phyloP scores from a whole-genome alignment of 2,797 vertebrate genomes.

The Rhinella marina region DNA sequence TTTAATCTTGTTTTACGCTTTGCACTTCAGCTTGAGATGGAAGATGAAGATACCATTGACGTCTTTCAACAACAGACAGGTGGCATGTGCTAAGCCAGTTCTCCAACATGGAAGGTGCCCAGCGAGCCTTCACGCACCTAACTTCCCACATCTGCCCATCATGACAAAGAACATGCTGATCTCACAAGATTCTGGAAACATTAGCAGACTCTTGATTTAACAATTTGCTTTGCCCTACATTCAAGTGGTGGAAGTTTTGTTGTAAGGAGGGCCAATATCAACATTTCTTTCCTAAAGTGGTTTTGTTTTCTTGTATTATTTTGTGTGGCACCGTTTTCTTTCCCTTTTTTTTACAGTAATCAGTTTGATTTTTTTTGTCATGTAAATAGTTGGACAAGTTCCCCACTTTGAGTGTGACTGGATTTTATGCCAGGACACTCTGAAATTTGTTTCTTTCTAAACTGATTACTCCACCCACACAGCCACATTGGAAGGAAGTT shows the following conservation, averaged over 20 bases:
- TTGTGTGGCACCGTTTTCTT: conserved; percentile 47
- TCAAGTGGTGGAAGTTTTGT: conserved; percentile 65
- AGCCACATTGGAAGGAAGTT: not conserved
- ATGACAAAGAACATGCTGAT: conserved; percentile 68
- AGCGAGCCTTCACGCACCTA: conserved; percentile 65
- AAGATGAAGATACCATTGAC: conserved; percentile 91
- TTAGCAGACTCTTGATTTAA: conserved; percentile 65
- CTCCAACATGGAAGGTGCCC: conserved; percentile 60
- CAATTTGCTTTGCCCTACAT: conserved; percentile 47
- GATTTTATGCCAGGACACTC: not conserved
- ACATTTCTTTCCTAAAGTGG: conserved; percentile 64
- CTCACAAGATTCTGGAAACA: conserved; percentile 62
- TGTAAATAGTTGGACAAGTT: conserved; percentile 64
- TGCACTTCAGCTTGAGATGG: conserved; percentile 88
- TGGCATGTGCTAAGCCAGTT: conserved; percentile 74
- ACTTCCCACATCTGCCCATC: conserved; percentile 59
- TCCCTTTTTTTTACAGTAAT: conserved; percentile 26
- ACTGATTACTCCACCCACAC: not conserved
- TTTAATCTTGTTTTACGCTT: not conserved
- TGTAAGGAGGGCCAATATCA: conserved; percentile 64
- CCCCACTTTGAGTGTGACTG: conserved; percentile 20
- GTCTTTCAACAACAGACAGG: conserved; percentile 96
- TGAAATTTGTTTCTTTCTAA: not conserved
- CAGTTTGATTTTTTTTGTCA: conserved; percentile 37
- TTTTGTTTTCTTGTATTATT: conserved; percentile 61